These are phyloP conservation scores for Bergia sp. DNA, from an alignment of 92 coral and sea anemone genomes.

Conservation along the genomic window DNA sequence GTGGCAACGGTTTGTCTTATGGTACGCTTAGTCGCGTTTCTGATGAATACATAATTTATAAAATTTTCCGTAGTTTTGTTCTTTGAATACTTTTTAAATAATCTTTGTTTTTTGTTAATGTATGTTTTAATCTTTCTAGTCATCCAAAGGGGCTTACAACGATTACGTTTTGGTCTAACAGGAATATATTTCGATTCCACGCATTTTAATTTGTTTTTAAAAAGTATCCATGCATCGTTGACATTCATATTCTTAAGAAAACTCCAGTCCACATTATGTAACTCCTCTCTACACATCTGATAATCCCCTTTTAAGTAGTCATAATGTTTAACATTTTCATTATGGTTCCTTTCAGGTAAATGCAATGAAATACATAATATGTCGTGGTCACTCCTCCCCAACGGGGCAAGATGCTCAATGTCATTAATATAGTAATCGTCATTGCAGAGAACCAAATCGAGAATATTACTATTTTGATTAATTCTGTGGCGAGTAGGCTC, in stretches of 20 bases:
- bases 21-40: neutral
- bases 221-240: neutral
- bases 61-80: neutral
- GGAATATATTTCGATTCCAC: neutral
- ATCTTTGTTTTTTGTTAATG: neutral
- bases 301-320: neutral
- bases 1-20: neutral
- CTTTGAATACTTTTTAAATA: neutral
- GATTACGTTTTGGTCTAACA: neutral
- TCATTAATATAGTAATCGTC: neutral
- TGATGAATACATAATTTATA: neutral
- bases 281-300: neutral
- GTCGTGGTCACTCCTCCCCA: neutral
- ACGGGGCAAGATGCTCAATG: neutral
- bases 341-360: neutral
- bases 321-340: neutral
- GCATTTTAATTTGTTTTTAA: neutral
- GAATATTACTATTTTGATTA: neutral
- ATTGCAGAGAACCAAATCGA: neutral
- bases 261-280: neutral
- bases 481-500: neutral
- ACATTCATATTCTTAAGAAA: neutral
- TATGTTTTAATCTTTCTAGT: neutral
- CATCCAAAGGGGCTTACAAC: neutral
- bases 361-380: neutral